Conservation (phyloP, 2,113 vertebrate species). For the Irena cyanogastra region DNA sequence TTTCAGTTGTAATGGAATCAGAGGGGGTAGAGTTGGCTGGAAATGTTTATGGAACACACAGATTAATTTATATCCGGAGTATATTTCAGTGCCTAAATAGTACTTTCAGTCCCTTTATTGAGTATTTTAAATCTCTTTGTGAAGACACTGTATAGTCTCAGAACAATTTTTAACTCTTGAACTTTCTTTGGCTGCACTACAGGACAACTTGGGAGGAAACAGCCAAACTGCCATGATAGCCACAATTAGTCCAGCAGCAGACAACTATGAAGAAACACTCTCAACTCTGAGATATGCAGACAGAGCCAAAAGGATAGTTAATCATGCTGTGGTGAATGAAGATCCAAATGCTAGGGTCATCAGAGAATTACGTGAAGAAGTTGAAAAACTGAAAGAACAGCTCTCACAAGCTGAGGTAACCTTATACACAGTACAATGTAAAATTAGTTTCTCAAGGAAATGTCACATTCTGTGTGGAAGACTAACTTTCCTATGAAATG, state of each 20-base stretch:
- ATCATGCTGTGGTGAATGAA: slow-evolving; percentile 95
- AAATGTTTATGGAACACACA: neutral
- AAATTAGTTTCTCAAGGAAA: neutral
- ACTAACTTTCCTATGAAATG: neutral
- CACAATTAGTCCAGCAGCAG: slow-evolving; percentile 94
- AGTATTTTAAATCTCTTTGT: neutral
- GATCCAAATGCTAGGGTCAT: slow-evolving; percentile 97
- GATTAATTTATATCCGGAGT: neutral
- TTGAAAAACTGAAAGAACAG: slow-evolving; percentile 93
- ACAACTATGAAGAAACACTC: slow-evolving; percentile 97
- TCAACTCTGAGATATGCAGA: slow-evolving; percentile 95
- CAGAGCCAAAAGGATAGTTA: slow-evolving; percentile 94
- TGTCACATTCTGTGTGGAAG: neutral
- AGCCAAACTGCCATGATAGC: slow-evolving; percentile 99
- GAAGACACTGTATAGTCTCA: neutral
- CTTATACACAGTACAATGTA: neutral
- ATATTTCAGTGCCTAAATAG: neutral
- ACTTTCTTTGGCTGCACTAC: neutral
- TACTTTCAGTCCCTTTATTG: neutral
- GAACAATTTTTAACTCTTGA: neutral
- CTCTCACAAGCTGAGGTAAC: slow-evolving; percentile 93
- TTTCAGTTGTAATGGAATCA: neutral
- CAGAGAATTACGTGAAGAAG: slow-evolving; percentile 93
- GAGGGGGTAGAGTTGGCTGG: neutral
- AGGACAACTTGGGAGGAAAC: slow-evolving; percentile 98